These are phyloP conservation scores for Pterois miles DNA, from an alignment of 2,797 vertebrate species.

Conservation along the genomic window DNA sequence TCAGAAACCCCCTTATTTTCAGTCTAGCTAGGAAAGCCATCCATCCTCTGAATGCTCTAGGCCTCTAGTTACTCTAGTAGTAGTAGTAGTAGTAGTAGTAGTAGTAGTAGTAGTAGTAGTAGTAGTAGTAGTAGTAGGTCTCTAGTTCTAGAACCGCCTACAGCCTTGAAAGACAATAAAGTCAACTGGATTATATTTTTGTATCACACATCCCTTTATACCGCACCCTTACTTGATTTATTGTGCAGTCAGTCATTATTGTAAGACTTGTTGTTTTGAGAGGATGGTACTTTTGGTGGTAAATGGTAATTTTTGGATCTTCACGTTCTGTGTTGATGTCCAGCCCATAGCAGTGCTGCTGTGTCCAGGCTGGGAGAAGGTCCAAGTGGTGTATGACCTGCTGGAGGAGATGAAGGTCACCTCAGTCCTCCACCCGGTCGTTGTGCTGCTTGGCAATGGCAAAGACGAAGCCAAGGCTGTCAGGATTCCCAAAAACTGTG, in stretches of 20 bases:
- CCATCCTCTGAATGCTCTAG: too few relatives aligned
- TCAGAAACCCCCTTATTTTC: too few relatives aligned
- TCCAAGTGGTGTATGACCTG: constrained; percentile 83
- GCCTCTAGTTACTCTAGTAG: too few relatives aligned
- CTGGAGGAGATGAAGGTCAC: constrained; percentile 76
- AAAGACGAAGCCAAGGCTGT: constrained; percentile 84
- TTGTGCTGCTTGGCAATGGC: constrained; percentile 83
- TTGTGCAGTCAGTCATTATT: background rate
- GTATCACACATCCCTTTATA: too few relatives aligned
- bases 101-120: too few relatives aligned
- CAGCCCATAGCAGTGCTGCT: constrained; percentile 92
- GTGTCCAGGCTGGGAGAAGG: constrained; percentile 92
- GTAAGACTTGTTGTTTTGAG: background rate
- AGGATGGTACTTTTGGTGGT: background rate
- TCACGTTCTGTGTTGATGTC: background rate
- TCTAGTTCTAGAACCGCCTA: too few relatives aligned
- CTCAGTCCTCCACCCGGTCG: constrained; percentile 76
- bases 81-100: too few relatives aligned
- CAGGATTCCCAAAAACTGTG: constrained; percentile 88
- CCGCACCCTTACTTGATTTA: background rate
- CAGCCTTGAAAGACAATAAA: too few relatives aligned
- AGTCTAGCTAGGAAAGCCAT: too few relatives aligned
- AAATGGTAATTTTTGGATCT: background rate
- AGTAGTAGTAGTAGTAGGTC: too few relatives aligned
- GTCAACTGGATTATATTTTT: too few relatives aligned